phyloP scores from a whole-genome alignment of 1,140 invertebrate genomes.

The Eurosta solidaginis region DNA sequence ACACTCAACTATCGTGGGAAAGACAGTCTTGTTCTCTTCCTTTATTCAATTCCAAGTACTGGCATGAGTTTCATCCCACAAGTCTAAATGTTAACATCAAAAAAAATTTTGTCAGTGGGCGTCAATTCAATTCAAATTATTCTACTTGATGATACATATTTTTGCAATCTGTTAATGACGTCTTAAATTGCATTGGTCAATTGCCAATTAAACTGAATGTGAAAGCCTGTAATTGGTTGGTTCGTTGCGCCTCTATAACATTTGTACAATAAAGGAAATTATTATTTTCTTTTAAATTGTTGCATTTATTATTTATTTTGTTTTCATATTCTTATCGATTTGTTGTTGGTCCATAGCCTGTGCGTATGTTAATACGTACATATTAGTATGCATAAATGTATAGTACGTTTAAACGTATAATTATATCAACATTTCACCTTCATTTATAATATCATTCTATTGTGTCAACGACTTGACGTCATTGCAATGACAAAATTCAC shows the following conservation, averaged over 20 bases:
- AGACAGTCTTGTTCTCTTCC: no score
- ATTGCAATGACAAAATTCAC: constrained; percentile 17
- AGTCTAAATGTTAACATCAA: no score
- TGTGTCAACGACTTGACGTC: constrained; percentile 21
- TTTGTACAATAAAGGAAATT: background rate
- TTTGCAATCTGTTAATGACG: background rate
- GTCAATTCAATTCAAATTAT: no score
- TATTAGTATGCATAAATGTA: no score
- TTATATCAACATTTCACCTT: constrained; percentile 10
- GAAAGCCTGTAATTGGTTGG: background rate
- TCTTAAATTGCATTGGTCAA: constrained; percentile 24
- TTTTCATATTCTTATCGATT: background rate
- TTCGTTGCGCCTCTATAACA: background rate
- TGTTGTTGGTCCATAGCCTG: no score
- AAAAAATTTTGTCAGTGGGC: no score
- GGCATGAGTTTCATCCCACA: no score
- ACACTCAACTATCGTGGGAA: no score
- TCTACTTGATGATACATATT: background rate
- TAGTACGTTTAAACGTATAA: background rate
- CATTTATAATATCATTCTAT: constrained; percentile 19
- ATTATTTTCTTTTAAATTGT: background rate
- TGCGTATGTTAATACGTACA: no score
- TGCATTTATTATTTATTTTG: background rate
- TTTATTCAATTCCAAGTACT: no score
- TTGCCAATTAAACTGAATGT: constrained; percentile 4